Conservation (phyloP, 2,797 vertebrate genomes). For the Myotis daubentonii region DNA sequence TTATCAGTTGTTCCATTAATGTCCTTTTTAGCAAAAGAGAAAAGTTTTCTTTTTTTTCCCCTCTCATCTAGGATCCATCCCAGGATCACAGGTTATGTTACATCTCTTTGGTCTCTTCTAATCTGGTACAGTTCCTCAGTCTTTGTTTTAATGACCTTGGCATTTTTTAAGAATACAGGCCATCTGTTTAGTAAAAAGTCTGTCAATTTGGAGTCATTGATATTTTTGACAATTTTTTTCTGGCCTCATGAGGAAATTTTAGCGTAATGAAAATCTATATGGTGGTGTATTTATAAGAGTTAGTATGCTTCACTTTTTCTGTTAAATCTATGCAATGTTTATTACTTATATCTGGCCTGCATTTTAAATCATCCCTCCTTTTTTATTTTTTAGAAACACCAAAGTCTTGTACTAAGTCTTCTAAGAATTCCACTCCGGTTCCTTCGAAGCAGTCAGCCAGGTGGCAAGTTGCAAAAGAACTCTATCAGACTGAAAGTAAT, state of each 20-base stretch:
- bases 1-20: background rate
- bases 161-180: background rate
- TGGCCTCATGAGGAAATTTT: conserved; percentile 40
- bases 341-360: background rate
- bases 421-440: conserved; percentile 91
- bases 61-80: background rate
- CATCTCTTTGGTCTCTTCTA: background rate
- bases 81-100: background rate
- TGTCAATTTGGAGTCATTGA: background rate
- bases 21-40: conserved; percentile 21
- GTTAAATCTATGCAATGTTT: background rate
- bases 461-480: conserved; percentile 99
- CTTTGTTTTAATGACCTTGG: conserved; percentile 4
- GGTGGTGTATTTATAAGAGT: background rate
- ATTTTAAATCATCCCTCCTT: conserved; percentile 38
- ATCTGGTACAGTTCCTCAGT: background rate
- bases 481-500: conserved; percentile 99
- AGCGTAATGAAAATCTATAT: conserved; percentile 12
- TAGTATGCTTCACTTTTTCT: background rate
- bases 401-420: conserved; percentile 87
- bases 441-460: conserved; percentile 95
- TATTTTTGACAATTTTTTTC: conserved; percentile 28
- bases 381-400: conserved; percentile 84
- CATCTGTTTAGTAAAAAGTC: background rate
- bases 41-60: background rate